phyloP scores from a whole-genome alignment of 2,113 vertebrate genomes.

The Crotophaga sulcirostris region DNA sequence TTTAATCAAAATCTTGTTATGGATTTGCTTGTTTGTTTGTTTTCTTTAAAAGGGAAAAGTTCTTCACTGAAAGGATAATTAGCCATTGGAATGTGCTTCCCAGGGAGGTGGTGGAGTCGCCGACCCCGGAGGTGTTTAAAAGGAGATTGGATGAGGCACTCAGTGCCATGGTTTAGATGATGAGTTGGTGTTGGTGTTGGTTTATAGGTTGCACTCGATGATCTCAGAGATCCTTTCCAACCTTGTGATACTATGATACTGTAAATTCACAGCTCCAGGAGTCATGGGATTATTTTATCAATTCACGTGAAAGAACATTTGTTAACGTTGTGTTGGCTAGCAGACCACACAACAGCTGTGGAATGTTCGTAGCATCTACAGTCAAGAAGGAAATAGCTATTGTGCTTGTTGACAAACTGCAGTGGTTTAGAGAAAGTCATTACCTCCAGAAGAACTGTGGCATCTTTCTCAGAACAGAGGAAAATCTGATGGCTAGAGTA shows the following conservation, averaged over 20 bases:
- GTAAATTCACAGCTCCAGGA: neutral
- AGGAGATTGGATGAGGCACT: too few relatives aligned
- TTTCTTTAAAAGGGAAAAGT: neutral
- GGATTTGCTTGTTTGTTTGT: neutral
- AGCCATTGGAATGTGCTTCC: too few relatives aligned
- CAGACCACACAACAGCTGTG: neutral
- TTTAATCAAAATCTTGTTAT: neutral
- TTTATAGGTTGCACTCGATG: too few relatives aligned
- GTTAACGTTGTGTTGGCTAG: neutral
- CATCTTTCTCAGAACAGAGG: slow-evolving; percentile 20
- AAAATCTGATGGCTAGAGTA: neutral
- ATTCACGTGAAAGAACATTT: neutral
- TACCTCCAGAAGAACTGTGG: neutral
- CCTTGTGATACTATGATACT: too few relatives aligned
- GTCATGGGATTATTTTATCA: neutral
- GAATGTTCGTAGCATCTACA: neutral
- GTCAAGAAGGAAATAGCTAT: neutral
- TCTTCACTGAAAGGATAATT: too few relatives aligned
- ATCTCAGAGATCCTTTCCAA: too few relatives aligned
- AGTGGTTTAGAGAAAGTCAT: neutral
- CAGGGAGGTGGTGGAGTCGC: too few relatives aligned
- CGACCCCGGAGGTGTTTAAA: too few relatives aligned
- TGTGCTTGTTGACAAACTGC: neutral
- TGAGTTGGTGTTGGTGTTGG: too few relatives aligned
- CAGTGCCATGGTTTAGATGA: too few relatives aligned